Conservation (phyloP, 2,888 invertebrate species). For the Caenorhabditis becei region DNA sequence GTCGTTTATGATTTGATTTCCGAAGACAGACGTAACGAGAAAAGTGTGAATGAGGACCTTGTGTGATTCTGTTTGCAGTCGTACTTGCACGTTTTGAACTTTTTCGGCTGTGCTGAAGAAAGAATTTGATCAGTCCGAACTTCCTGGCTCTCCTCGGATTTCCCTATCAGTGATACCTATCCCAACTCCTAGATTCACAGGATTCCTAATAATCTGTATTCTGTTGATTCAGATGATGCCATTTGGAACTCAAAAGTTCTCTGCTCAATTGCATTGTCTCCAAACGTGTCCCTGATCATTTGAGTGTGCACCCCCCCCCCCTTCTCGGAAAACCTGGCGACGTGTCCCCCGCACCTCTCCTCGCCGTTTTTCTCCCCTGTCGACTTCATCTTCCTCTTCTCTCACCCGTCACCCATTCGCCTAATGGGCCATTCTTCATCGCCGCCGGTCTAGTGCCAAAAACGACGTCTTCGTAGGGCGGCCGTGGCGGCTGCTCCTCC, state of each 20-base stretch:
- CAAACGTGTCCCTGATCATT: too few relatives aligned
- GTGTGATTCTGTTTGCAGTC: conserved; percentile 31
- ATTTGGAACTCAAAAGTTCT: too few relatives aligned
- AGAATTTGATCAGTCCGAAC: too few relatives aligned
- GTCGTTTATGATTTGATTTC: conserved; percentile 54
- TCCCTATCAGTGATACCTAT: too few relatives aligned
- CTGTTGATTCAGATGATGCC: too few relatives aligned
- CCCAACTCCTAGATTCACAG: too few relatives aligned
- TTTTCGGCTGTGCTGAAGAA: too few relatives aligned
- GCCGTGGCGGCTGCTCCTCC: conserved; percentile 22
- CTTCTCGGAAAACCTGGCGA: too few relatives aligned
- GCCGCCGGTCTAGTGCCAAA: conserved; percentile 42
- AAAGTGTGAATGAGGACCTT: conserved; percentile 23
- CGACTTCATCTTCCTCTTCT: conserved; percentile 3
- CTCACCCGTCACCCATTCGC: conserved; percentile 29
- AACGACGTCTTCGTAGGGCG: conserved; percentile 31
- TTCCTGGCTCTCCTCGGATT: too few relatives aligned
- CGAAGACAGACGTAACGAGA: conserved; percentile 26
- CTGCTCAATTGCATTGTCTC: too few relatives aligned
- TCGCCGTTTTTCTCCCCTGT: not conserved
- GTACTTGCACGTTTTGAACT: not conserved
- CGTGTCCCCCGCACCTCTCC: not conserved
- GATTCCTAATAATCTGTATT: too few relatives aligned
- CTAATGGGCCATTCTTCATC: conserved; percentile 52
- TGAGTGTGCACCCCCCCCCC: too few relatives aligned